phyloP scores from a whole-genome alignment of 2,797 vertebrate species.

The Hypotaenidia philippensis region DNA sequence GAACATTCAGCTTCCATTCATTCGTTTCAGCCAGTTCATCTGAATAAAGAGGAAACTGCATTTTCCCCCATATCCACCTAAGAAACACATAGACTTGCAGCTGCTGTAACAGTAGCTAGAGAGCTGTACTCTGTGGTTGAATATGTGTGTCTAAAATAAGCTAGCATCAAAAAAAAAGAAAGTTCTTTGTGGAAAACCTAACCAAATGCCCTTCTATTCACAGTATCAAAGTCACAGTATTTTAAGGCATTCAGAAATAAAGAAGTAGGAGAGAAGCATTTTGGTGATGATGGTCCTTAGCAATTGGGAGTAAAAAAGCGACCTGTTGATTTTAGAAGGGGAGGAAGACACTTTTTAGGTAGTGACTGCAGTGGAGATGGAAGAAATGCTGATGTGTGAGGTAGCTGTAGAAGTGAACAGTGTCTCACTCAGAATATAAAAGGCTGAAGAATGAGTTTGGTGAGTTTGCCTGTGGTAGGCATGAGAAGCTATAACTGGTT shows the following conservation, averaged over 20 bases:
- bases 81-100: neutral
- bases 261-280: neutral
- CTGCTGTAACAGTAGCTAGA: neutral
- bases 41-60: neutral
- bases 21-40: neutral
- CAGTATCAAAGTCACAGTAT: neutral
- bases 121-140: neutral
- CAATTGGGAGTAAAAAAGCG: neutral
- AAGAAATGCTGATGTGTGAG: neutral
- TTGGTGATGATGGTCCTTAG: neutral
- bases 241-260: neutral
- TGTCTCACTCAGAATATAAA: neutral
- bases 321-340: neutral
- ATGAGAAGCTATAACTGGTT: neutral
- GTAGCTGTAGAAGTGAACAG: neutral
- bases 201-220: neutral
- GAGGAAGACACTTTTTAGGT: neutral
- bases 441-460: neutral
- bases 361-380: neutral
- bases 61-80: neutral
- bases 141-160: neutral
- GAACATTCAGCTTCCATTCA: neutral
- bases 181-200: neutral
- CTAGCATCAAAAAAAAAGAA: neutral
- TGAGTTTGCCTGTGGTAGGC: neutral